Conservation (phyloP, 2,888 invertebrate genomes). For the Ganaspis brasiliensis region DNA sequence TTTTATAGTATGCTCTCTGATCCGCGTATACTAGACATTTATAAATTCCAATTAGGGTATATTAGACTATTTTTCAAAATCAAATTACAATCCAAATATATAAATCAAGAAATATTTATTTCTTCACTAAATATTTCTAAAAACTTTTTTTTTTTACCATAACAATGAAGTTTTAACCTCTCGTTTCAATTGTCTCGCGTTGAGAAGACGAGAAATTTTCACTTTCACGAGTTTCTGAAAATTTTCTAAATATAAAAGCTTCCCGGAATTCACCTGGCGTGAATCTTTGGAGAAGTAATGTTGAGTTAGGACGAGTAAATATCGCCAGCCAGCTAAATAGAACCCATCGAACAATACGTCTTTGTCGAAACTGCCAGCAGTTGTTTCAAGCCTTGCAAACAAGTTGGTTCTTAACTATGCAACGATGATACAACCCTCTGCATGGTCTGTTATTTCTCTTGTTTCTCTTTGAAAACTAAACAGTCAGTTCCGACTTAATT, state of each 20-base stretch:
- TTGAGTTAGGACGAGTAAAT: conserved; percentile 76
- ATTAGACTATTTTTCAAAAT: too few species aligned
- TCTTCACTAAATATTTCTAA: too few species aligned
- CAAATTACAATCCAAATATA: too few species aligned
- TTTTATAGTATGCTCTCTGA: too few species aligned
- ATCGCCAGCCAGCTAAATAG: conserved; percentile 67
- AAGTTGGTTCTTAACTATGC: conserved; percentile 36
- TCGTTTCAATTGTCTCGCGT: too few species aligned
- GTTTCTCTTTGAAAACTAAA: conserved; percentile 24
- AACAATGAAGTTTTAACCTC: too few species aligned
- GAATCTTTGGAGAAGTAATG: conserved; percentile 57
- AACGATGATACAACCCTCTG: conserved; percentile 26
- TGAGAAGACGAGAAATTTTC: too few species aligned
- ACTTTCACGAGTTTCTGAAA: background rate
- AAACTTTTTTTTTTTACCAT: too few species aligned
- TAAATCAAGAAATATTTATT: too few species aligned
- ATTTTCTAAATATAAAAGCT: background rate
- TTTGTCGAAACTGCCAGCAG: conserved; percentile 65
- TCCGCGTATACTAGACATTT: too few species aligned
- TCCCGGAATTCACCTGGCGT: background rate
- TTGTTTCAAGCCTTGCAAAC: conserved; percentile 31
- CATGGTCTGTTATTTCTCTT: conserved; percentile 1
- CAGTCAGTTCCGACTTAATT: conserved; percentile 8
- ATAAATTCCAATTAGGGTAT: too few species aligned
- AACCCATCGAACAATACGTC: conserved; percentile 74